A percentile compares a stretch with the other conserved stretches of the same genome.
Conservation (phyloP, 2,888 invertebrate species). For the Conistra vaccinii region DNA sequence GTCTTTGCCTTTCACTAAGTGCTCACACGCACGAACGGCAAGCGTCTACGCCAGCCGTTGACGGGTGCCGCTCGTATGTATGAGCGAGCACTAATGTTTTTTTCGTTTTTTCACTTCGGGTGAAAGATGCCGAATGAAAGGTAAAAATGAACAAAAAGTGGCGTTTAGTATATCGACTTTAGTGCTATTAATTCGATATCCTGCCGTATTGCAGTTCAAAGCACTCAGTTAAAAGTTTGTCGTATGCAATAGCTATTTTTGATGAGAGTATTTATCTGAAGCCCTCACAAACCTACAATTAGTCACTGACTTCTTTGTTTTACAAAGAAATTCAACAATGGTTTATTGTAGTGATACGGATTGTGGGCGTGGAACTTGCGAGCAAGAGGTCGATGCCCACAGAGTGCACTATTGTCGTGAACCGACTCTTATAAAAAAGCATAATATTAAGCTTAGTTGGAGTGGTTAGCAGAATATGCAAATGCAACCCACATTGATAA, state of each 20-base stretch:
- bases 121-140: too few relatives aligned
- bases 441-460: conserved; percentile 2
- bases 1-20: too few relatives aligned
- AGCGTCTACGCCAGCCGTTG: too few relatives aligned
- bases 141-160: too few relatives aligned
- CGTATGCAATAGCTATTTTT: not conserved
- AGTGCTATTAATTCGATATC: not conserved
- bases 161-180: too few relatives aligned
- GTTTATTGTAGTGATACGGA: not conserved
- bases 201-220: not conserved
- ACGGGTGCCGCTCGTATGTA: too few relatives aligned
- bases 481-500: not conserved
- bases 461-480: not conserved
- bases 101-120: too few relatives aligned
- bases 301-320: not conserved
- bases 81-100: too few relatives aligned
- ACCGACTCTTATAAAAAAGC: conserved; percentile 19
- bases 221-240: not conserved
- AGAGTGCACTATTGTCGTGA: conserved; percentile 12
- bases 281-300: not conserved
- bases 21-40: too few relatives aligned
- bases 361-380: conserved; percentile 16
- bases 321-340: too few relatives aligned
- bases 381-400: conserved; percentile 17
- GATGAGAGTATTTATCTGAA: not conserved